A percentile compares a stretch with the other conserved stretches of the same genome.
Conservation (phyloP, 2,113 vertebrate genomes). For the Mustelus asterias region DNA sequence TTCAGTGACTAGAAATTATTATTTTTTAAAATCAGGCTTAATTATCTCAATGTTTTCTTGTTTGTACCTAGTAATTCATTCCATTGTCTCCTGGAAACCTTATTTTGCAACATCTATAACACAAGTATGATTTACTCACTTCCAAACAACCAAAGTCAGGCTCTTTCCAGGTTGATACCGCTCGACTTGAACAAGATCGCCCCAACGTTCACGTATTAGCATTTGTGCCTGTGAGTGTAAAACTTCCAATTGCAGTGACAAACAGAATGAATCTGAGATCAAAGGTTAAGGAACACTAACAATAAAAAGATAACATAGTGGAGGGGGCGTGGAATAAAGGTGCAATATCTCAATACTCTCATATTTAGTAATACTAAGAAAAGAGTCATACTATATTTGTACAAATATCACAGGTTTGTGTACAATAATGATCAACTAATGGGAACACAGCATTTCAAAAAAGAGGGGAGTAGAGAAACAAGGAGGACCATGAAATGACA, state of each 20-base stretch:
- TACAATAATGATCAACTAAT: not conserved
- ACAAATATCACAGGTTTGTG: not conserved
- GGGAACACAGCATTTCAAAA: not conserved
- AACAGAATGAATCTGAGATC: slow-evolving; percentile 86
- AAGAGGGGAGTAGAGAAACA: not conserved
- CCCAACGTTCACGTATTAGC: slow-evolving; percentile 94
- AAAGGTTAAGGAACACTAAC: slow-evolving; percentile 63
- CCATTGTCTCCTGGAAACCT: not conserved
- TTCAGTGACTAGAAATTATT: not conserved
- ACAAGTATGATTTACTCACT: slow-evolving; percentile 67
- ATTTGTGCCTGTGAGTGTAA: slow-evolving; percentile 92
- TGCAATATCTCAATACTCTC: not conserved
- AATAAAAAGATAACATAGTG: not conserved
- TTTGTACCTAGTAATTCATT: not conserved
- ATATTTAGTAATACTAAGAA: not conserved
- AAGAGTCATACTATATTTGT: not conserved
- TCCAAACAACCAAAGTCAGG: slow-evolving; percentile 92
- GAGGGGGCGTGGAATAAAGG: not conserved
- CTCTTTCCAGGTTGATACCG: slow-evolving; percentile 87
- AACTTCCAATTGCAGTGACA: slow-evolving; percentile 95
- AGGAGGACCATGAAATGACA: not conserved
- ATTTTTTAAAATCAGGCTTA: not conserved
- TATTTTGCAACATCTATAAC: not conserved
- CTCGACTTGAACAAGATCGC: slow-evolving; percentile 97
- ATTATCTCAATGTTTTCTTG: not conserved